Conservation (phyloP, 2,113 vertebrate species). For the Solenodon paradoxus region DNA sequence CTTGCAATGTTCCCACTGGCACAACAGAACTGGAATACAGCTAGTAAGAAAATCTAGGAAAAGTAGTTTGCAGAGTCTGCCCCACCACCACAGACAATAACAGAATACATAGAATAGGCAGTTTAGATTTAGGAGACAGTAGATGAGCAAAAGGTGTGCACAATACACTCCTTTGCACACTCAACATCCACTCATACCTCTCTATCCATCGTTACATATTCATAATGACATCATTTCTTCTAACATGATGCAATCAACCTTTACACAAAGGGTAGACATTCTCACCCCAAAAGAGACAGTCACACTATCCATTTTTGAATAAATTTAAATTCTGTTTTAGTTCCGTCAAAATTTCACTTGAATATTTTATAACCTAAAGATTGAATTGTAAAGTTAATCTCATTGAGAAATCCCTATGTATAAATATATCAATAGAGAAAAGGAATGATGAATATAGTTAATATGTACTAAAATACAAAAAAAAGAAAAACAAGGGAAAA, state of each 20-base stretch:
- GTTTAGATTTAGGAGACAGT: background rate
- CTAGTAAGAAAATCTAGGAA: background rate
- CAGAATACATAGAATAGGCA: background rate
- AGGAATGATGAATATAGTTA: background rate
- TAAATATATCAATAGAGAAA: background rate
- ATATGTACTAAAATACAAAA: background rate
- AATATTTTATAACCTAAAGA: background rate
- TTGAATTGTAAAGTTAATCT: background rate
- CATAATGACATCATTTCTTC: background rate
- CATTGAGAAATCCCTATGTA: background rate
- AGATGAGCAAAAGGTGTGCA: background rate
- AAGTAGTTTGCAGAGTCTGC: background rate
- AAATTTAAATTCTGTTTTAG: background rate
- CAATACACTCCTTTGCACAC: background rate
- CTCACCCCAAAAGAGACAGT: background rate
- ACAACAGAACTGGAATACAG: background rate
- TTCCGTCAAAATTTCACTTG: background rate
- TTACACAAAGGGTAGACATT: background rate
- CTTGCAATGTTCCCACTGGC: background rate
- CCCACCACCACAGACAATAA: background rate
- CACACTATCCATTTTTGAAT: background rate
- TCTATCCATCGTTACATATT: background rate
- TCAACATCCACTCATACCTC: background rate
- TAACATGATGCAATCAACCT: background rate
- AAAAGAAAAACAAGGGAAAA: background rate